Conservation (phyloP, 2,113 vertebrate species). For the Myrmecophaga tridactyla region DNA sequence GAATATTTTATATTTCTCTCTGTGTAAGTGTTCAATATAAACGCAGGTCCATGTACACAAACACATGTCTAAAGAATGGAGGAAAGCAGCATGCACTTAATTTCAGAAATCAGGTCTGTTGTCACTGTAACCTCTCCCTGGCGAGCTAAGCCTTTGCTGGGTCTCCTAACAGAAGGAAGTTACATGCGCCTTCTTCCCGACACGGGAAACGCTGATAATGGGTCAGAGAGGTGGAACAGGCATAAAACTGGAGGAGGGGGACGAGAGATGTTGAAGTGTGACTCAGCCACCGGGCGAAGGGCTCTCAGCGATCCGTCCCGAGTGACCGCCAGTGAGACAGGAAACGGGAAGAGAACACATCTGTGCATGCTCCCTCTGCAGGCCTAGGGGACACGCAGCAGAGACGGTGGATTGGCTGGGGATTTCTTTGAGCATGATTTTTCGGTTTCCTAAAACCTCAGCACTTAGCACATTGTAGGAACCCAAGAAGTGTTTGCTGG, state of each 20-base stretch:
- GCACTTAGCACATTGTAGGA: background rate
- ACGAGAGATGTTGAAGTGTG: background rate
- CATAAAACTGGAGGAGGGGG: background rate
- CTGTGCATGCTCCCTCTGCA: background rate
- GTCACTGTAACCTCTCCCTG: background rate
- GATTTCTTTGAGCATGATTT: background rate
- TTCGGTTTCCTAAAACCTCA: background rate
- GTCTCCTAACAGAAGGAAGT: background rate
- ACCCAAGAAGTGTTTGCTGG: background rate
- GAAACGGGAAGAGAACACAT: background rate
- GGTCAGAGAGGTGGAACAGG: background rate
- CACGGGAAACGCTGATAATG: background rate
- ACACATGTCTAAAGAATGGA: background rate
- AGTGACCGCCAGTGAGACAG: background rate
- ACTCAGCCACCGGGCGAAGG: background rate
- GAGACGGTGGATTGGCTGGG: background rate
- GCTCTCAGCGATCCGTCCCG: background rate
- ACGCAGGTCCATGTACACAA: background rate
- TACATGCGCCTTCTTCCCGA: background rate
- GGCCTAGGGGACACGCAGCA: background rate
- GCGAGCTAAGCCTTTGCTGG: background rate
- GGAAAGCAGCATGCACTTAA: background rate
- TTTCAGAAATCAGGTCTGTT: constrained; percentile 13
- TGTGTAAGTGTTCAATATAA: background rate
- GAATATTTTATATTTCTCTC: background rate